These are phyloP conservation scores for Microctonus hyperodae DNA, from an alignment of 2,888 invertebrate genomes.

Conservation along the genomic window DNA sequence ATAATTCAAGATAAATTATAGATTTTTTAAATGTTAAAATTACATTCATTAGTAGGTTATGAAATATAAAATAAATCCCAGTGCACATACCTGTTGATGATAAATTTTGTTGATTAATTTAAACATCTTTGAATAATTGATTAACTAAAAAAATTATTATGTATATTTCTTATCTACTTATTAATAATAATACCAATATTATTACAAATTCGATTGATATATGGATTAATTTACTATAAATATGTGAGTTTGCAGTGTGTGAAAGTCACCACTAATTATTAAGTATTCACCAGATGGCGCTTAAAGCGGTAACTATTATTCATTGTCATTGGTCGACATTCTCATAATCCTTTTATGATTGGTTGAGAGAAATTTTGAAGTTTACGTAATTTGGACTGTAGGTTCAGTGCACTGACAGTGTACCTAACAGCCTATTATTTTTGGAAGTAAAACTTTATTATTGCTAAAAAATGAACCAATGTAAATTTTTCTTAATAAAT, in stretches of 20 bases:
- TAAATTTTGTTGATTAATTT: not conserved
- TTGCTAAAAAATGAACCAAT: not conserved
- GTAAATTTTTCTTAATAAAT: not conserved
- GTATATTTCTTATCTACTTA: not conserved
- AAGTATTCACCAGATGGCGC: no score
- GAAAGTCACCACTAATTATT: no score
- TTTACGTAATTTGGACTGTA: not conserved
- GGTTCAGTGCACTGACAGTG: not conserved
- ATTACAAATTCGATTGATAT: not conserved
- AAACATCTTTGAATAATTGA: not conserved
- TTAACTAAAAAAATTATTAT: no score
- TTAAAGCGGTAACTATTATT: not conserved
- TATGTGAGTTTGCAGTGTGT: no score
- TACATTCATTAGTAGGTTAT: no score
- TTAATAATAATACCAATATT: not conserved
- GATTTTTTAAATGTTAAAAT: no score
- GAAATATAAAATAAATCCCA: not conserved
- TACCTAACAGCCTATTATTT: no score
- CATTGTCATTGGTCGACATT: not conserved
- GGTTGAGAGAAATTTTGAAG: no score
- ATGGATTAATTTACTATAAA: no score
- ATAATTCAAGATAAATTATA: no score
- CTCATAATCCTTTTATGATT: not conserved
- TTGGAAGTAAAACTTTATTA: no score
- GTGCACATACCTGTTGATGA: not conserved